These are phyloP conservation scores for Lobophora halterata DNA, from an alignment of 2,888 invertebrate species.

Conservation along the genomic window DNA sequence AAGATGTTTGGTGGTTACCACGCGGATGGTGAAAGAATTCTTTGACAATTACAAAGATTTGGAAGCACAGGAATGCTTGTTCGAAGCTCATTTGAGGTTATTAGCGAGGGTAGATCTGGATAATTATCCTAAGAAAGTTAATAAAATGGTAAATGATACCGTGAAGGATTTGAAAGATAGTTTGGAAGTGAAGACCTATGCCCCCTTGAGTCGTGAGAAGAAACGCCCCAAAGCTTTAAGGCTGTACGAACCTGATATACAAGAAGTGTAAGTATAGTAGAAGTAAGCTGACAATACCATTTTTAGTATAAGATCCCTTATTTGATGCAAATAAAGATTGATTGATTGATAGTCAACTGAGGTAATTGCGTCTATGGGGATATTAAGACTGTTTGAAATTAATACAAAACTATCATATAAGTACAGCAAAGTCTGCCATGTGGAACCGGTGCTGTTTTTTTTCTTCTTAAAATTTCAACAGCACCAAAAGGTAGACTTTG, in stretches of 20 bases:
- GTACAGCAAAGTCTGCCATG: no score
- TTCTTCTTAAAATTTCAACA: no score
- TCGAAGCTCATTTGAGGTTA: conserved; percentile 78
- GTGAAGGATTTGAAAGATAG: conserved; percentile 69
- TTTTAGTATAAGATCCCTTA: no score
- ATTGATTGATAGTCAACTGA: no score
- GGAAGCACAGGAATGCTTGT: conserved; percentile 68
- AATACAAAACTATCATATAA: no score
- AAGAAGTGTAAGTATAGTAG: conserved; percentile 87
- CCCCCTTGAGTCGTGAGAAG: conserved; percentile 81
- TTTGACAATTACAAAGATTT: conserved; percentile 72
- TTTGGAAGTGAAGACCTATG: conserved; percentile 78
- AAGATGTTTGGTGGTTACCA: conserved; percentile 75
- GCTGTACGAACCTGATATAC: conserved; percentile 92
- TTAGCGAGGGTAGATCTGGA: conserved; percentile 79
- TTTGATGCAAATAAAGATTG: no score
- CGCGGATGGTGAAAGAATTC: conserved; percentile 82
- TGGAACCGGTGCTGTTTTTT: no score
- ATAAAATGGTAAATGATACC: conserved; percentile 62
- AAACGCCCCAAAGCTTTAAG: conserved; percentile 90
- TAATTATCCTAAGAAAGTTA: conserved; percentile 82
- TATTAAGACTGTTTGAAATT: no score
- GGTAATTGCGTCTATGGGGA: no score
- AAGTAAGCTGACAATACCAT: not conserved
- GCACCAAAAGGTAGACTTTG: no score